phyloP scores from a whole-genome alignment of 1,140 invertebrate genomes.

The Chrysomallon squamiferum region DNA sequence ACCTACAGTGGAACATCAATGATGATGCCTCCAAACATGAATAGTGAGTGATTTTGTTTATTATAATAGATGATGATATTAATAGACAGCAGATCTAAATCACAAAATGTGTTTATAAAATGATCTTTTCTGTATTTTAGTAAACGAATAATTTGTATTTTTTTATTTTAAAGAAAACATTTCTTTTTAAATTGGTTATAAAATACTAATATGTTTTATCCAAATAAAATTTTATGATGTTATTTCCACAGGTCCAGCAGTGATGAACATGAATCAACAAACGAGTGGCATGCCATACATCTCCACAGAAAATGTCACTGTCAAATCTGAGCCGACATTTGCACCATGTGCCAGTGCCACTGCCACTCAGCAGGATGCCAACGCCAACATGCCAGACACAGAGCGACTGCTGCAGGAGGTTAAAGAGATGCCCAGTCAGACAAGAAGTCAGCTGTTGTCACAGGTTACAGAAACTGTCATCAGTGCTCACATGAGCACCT shows the following conservation, averaged over 20 bases:
- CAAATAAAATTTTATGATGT: no score
- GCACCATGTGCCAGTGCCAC: background rate
- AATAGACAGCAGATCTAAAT: no score
- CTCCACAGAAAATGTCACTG: background rate
- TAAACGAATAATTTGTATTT: no score
- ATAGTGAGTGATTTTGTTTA: no score
- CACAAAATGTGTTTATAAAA: no score
- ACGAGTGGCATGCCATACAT: background rate
- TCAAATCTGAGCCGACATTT: background rate
- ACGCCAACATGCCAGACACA: constrained; percentile 1
- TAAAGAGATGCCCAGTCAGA: constrained; percentile 83
- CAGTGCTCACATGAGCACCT: constrained; percentile 90
- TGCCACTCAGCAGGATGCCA: background rate
- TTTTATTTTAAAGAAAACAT: no score
- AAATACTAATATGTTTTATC: no score
- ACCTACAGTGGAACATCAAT: background rate
- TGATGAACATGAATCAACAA: background rate
- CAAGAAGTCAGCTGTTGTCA: constrained; percentile 57
- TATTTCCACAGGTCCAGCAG: no score
- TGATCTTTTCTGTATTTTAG: no score
- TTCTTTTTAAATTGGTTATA: no score
- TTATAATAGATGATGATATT: no score
- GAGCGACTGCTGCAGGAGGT: constrained; percentile 39
- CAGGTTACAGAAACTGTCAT: constrained; percentile 76
- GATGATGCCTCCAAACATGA: no score